These are phyloP conservation scores for Propsilocerus akamusi DNA, from an alignment of 1,140 invertebrate genomes.

Conservation along the genomic window DNA sequence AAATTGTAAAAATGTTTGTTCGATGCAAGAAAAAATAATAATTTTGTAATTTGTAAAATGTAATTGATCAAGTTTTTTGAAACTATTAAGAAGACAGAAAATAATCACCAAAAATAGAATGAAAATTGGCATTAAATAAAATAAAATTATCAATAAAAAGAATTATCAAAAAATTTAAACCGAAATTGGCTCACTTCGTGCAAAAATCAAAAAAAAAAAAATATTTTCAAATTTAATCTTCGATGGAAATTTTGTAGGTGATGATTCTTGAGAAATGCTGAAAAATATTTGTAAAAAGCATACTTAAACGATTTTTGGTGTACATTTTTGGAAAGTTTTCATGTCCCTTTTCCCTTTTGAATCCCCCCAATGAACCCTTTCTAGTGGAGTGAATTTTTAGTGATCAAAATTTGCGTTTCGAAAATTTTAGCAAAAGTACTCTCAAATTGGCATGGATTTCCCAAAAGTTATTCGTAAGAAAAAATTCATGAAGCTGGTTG, in stretches of 20 bases:
- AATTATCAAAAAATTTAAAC: neutral
- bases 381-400: neutral
- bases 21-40: neutral
- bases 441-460: too few relatives aligned
- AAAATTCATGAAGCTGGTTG: slow-evolving; percentile 1
- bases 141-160: neutral
- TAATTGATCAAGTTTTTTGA: neutral
- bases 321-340: neutral
- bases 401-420: neutral
- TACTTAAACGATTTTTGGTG: neutral
- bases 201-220: too few relatives aligned
- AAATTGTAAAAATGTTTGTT: neutral
- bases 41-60: neutral
- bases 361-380: too few relatives aligned
- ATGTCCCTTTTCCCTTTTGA: too few relatives aligned
- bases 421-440: neutral
- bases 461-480: too few relatives aligned
- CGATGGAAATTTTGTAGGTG: slow-evolving; percentile 6
- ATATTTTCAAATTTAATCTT: slow-evolving; percentile 10
- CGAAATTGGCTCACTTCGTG: neutral
- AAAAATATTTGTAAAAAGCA: neutral
- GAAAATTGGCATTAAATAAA: neutral
- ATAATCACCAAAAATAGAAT: slow-evolving; percentile 2
- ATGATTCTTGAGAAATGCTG: neutral
- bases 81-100: neutral